Evolutionary conservation across 2,888 invertebrate species (phyloP).

Genomic region (Lepidochitona cinerea): DNA sequence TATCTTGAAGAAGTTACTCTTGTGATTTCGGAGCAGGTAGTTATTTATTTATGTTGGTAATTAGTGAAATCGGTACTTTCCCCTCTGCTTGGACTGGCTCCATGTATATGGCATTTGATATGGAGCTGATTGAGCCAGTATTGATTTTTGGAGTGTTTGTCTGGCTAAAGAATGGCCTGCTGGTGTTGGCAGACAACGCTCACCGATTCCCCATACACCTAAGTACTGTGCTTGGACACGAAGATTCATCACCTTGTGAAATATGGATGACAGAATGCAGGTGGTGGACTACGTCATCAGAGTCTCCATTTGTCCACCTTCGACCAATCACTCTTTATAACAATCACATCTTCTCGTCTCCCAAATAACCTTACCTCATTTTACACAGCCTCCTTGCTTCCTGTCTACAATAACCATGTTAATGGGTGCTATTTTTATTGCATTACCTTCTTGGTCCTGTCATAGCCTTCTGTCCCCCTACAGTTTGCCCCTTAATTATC

Average conservation of each 20-base stretch:
- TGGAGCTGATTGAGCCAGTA: neutral
- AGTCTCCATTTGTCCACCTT: no score
- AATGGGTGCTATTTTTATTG: no score
- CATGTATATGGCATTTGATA: neutral
- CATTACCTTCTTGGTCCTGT: no score
- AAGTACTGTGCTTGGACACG: neutral
- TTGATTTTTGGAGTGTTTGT: conserved; percentile 1
- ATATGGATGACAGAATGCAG: neutral
- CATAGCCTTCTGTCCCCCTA: no score
- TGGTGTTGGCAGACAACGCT: neutral
- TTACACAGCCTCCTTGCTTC: no score
- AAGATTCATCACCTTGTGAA: neutral
- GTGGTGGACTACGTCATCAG: no score
- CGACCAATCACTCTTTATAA: no score
- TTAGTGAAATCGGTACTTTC: conserved; percentile 6
- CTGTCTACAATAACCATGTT: no score
- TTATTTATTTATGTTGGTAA: conserved; percentile 1
- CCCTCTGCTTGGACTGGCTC: neutral
- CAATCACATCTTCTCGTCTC: no score
- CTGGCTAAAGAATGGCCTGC: neutral
- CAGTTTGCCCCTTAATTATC: no score
- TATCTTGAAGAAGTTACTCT: no score
- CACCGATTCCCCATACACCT: neutral
- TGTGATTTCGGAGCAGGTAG: neutral
- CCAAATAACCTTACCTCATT: no score